Evolutionary conservation across 2,888 invertebrate genomes (phyloP).

Genomic region (Stenolophus ochropezus): DNA sequence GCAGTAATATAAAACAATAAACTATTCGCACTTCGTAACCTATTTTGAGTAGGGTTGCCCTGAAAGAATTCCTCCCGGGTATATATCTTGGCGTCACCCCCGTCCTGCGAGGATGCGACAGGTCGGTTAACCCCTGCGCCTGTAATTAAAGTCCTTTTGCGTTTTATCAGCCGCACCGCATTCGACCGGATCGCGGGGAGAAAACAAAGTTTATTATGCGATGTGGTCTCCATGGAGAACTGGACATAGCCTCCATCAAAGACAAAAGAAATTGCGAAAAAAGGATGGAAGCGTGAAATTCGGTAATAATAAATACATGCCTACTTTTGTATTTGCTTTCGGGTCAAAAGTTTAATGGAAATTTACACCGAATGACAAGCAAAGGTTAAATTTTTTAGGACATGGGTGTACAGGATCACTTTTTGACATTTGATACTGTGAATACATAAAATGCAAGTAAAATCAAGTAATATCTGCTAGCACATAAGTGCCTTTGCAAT

Average conservation of each 20-base stretch:
- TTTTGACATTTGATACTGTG: too few relatives aligned
- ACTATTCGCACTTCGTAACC: too few relatives aligned
- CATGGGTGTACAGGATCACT: too few relatives aligned
- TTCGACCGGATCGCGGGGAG: neutral
- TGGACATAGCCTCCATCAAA: neutral
- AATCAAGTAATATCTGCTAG: too few relatives aligned
- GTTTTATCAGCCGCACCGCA: conserved; percentile 50
- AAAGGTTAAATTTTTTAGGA: too few relatives aligned
- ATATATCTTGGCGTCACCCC: conserved; percentile 37
- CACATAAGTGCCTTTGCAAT: too few relatives aligned
- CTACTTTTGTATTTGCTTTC: too few relatives aligned
- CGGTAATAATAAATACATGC: neutral
- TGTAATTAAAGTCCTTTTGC: conserved; percentile 57
- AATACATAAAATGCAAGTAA: too few relatives aligned
- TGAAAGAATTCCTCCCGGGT: conserved; percentile 7
- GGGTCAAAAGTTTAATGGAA: too few relatives aligned
- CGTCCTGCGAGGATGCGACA: conserved; percentile 40
- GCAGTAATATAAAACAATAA: too few relatives aligned
- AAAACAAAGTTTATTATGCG: conserved; percentile 57
- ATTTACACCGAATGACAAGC: too few relatives aligned
- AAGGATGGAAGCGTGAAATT: neutral
- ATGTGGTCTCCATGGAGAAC: neutral
- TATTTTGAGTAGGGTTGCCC: too few relatives aligned
- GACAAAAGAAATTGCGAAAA: neutral
- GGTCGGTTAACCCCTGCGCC: conserved; percentile 53